Base-by-base conservation (phyloP, 2,797 vertebrate species). In the Aldrovandia affinis region DNA sequence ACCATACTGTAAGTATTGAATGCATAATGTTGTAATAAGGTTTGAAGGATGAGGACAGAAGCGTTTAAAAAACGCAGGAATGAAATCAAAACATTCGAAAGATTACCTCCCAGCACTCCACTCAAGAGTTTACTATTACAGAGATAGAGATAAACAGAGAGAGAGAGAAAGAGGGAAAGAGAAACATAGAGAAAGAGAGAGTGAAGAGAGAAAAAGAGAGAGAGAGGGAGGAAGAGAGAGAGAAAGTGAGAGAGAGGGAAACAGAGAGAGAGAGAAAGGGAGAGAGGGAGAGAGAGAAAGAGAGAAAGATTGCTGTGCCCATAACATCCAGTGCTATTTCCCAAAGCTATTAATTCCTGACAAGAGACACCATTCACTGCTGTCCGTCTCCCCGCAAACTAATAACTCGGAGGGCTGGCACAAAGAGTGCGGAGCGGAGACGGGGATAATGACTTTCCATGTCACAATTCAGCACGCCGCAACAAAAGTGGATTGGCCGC, bases 271-370 rank as follows among this genome's bases (percentile, higher is more conserved):
- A 73, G 36, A 73, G 68, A 42, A 15, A 73, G 68, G 20, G 68
- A 42, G 39, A 75, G 63, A 61, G 59, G 1, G 18, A 61, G 59
- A n/a, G 59, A 25, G 59, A 61, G 59, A 61, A 5, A 80, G 36
- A 54, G 42, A 59, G 57, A 65, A 42, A 63, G 8, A 81, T 18
- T 63, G 57, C 36, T 59, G 9, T 50, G n/a, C 6, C 59, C n/a
- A 39, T 63, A 81, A 44, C 2, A 81, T 81, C 36, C 59, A 42
- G 59, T 25, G 25, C 57, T 42, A 68, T 30, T 65, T 65, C 39
- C 80, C 80, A 47, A n/a, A 44, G 33, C 80, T 81, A 81, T 63
- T 81, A 81, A 65, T 81, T 50, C 39, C 15, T 65, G 39, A 81
- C 59, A 65, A 39, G 39, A 68, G 59, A 30, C 0, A 65, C 36